Percentiles rank a stretch among this genome's conserved stretches.
Conservation (phyloP, 2,888 invertebrate species). For the Melieria picta region DNA sequence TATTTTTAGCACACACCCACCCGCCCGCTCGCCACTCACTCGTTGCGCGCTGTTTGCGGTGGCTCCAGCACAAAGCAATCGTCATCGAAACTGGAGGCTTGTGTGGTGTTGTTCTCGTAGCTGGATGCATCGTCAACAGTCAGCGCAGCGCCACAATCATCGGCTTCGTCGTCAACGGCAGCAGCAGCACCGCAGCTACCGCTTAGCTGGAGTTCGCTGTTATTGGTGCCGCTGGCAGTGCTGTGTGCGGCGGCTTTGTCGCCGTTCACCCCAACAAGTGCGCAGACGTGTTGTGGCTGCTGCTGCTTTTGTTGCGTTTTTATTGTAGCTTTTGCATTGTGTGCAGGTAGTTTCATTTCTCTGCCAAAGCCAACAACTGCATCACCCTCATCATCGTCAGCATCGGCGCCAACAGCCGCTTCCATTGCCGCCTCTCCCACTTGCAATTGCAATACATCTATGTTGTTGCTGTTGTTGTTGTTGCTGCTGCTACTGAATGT, state of each 20-base stretch:
- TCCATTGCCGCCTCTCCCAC: neutral
- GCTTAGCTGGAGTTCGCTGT: conserved; percentile 6
- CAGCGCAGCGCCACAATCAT: neutral
- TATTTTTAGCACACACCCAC: no score
- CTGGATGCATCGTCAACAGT: conserved; percentile 32
- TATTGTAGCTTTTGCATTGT: neutral
- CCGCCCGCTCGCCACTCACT: conserved; percentile 55
- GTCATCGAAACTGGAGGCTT: conserved; percentile 53
- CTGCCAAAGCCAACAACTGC: neutral
- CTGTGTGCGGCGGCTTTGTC: neutral
- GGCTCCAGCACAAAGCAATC: conserved; percentile 50
- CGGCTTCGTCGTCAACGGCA: conserved; percentile 24
- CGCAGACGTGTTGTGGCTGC: conserved; percentile 31
- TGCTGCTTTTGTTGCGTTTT: conserved; percentile 3
- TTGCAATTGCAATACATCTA: neutral
- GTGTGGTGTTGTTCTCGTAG: conserved; percentile 30
- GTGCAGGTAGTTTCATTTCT: no score
- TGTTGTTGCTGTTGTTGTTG: neutral
- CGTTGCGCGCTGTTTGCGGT: conserved; percentile 49
- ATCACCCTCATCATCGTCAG: neutral
- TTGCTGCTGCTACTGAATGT: neutral
- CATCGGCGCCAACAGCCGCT: neutral
- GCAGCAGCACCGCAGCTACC: conserved; percentile 7
- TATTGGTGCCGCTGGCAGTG: neutral
- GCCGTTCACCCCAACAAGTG: neutral